Conservation (phyloP, 2,113 vertebrate genomes). For the Hippocampus mohnikei region DNA sequence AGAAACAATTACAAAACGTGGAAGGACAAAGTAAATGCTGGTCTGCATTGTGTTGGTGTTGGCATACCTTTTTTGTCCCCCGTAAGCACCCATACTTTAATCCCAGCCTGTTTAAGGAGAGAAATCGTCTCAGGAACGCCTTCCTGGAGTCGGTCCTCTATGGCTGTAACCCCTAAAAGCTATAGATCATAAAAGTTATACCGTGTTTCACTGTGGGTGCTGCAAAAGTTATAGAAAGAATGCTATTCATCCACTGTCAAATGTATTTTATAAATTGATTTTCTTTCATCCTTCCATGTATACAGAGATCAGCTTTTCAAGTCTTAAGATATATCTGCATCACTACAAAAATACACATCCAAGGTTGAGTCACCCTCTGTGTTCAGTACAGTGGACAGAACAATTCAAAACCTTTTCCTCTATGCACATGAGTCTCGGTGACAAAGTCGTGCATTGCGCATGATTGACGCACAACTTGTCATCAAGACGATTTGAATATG, state of each 20-base stretch:
- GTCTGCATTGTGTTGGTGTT: neutral
- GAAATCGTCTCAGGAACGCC: slow-evolving; percentile 85
- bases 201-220: neutral
- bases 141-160: slow-evolving; percentile 88
- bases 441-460: no score
- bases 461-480: no score
- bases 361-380: no score
- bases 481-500: no score
- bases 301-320: no score
- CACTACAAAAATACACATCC: no score
- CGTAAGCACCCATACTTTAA: slow-evolving; percentile 92
- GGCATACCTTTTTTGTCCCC: slow-evolving; percentile 91
- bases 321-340: no score
- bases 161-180: slow-evolving; percentile 89
- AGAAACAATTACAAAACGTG: neutral
- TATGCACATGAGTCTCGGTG: no score
- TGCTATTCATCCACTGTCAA: neutral
- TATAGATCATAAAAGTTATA: slow-evolving; percentile 37
- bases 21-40: no score
- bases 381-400: no score
- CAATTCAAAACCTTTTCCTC: no score
- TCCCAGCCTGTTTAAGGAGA: slow-evolving; percentile 78
- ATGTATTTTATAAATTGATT: neutral
- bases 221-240: neutral
- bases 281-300: no score